Conservation (phyloP, 2,888 invertebrate species). For the Chirona hameri region DNA sequence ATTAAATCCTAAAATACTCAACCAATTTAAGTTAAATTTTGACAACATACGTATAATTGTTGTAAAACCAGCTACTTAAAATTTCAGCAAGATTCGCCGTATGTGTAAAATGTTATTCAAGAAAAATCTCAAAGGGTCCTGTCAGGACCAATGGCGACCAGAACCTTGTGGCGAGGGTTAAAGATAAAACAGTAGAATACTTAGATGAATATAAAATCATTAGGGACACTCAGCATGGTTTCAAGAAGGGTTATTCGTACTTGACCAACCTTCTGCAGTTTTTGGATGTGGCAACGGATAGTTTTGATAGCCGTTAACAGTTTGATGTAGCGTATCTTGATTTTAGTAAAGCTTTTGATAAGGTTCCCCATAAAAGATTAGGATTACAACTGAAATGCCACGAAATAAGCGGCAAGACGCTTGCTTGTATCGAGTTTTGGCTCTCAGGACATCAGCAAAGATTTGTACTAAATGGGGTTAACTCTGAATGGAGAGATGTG, state of each 20-base stretch:
- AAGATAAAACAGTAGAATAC: background rate
- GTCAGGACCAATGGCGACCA: too few relatives aligned
- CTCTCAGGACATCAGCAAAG: background rate
- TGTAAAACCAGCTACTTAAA: too few relatives aligned
- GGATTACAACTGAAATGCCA: background rate
- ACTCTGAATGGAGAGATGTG: background rate
- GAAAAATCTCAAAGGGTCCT: too few relatives aligned
- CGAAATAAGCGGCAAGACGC: background rate
- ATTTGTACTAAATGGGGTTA: background rate
- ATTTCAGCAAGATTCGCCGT: too few relatives aligned
- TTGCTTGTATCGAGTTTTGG: background rate
- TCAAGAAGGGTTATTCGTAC: background rate
- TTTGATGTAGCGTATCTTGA: background rate
- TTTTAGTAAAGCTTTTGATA: background rate
- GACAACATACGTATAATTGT: too few relatives aligned
- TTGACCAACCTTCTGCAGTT: background rate
- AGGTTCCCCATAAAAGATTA: background rate
- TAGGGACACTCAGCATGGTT: background rate
- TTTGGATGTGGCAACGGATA: background rate
- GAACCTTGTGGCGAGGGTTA: too few relatives aligned
- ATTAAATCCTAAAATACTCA: too few relatives aligned
- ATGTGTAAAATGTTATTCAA: too few relatives aligned
- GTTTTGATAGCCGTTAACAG: background rate
- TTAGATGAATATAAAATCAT: background rate
- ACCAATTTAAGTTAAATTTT: too few relatives aligned